Conservation (phyloP, 2,113 vertebrate genomes). For the human (Homo sapiens) region DNA sequence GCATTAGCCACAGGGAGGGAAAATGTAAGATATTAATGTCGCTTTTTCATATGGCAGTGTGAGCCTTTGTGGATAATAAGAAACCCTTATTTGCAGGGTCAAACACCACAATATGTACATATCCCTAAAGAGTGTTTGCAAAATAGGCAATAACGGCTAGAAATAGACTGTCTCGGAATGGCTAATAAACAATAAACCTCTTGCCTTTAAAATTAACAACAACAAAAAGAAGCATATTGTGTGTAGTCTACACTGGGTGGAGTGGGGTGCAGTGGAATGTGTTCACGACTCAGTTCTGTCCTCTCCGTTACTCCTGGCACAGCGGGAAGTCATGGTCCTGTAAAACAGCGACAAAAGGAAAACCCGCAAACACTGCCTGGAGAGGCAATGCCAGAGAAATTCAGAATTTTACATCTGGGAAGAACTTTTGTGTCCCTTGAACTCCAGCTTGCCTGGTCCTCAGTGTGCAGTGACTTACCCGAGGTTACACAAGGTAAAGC, state of each 20-base stretch:
- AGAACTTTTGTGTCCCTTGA: background rate
- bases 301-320: background rate
- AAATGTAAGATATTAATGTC: slow-evolving; percentile 24
- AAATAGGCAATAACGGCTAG: slow-evolving; percentile 50
- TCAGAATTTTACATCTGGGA: background rate
- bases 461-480: background rate
- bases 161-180: slow-evolving; percentile 62
- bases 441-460: background rate
- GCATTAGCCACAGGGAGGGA: slow-evolving; percentile 37
- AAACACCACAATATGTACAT: slow-evolving; percentile 55
- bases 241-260: background rate
- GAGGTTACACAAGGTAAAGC: background rate
- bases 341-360: rapidly evolving
- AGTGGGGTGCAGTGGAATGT: no score
- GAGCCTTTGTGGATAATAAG: slow-evolving; percentile 51
- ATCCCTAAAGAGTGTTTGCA: slow-evolving; percentile 54
- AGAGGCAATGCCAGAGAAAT: background rate
- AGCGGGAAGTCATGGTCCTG: rapidly evolving
- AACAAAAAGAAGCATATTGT: background rate
- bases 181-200: slow-evolving; percentile 54
- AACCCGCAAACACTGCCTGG: background rate
- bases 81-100: slow-evolving; percentile 45
- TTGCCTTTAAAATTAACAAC: slow-evolving; percentile 59
- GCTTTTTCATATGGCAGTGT: slow-evolving; percentile 15
- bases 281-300: background rate